Evolutionary conservation across 2,888 invertebrate species (phyloP), one percentile per base, ranked within the genome.

Genomic region (Fabriciana adippe): DNA sequence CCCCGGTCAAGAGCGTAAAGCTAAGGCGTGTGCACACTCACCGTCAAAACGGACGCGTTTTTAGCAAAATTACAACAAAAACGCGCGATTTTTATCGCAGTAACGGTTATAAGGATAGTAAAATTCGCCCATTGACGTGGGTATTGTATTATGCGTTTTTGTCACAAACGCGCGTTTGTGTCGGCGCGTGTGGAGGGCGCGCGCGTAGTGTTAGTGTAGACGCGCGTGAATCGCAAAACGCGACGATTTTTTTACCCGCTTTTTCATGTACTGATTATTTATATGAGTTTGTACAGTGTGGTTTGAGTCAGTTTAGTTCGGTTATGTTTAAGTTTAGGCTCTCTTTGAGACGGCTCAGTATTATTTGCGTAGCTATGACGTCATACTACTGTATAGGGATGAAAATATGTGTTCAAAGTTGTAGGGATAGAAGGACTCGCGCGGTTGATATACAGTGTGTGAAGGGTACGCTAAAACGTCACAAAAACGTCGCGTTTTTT

Each of bases 231-330:
- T 83, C 81, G 78, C 79, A 77, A 69, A 70, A 74, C 76, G 68
- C 77, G 77, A 78, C 77, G 75, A 79, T 79, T 72, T 63, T 72
- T 79, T 80, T 72, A 63, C 75, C 88, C 87, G 86, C 88, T 87
- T 87, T 79, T 81, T 85, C 81, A 80, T 73, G 87, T 89, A 88
- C 89, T 89, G 89, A 88, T 88, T 85, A 78, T 76, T 80, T 83
- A 68, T 74, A 76, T 75, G 72, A 71, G 64, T 72, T 65, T 54
- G 21, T 47, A 61, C 69, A 71, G 66, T 68, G 75, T 63, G 62
- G 69, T 76, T 79, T 80, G 79, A 81, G 79, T 74, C 48, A 72
- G 68, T 82, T 81, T 83, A 76, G 75, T 79, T 80, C 76, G 76
- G 81, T 79, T 81, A 81, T 81, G 79, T 76, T 83, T 80, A 81